A percentile compares a stretch with the other conserved stretches of the same genome.
Conservation (phyloP, 2,113 vertebrate species). For the Odocoileus hemionus region DNA sequence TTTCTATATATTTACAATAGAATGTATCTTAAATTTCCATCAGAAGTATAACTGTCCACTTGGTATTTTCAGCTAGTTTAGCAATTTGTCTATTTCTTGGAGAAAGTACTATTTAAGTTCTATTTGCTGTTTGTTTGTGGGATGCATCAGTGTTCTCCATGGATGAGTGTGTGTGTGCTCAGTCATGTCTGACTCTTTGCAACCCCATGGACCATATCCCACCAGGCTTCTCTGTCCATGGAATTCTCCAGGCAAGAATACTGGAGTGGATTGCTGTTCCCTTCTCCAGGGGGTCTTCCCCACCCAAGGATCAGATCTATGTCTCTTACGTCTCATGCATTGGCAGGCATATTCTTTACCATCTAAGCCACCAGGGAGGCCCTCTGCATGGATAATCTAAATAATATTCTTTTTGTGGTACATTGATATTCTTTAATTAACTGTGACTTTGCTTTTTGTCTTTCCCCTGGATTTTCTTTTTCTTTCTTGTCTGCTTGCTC, state of each 20-base stretch:
- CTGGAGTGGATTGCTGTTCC: neutral
- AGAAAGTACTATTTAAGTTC: neutral
- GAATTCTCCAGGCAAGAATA: neutral
- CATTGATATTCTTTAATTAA: neutral
- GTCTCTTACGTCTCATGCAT: neutral
- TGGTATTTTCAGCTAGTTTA: neutral
- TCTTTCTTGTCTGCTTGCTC: neutral
- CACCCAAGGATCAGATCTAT: neutral
- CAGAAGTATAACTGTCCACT: neutral
- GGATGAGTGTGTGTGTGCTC: neutral
- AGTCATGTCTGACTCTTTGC: neutral
- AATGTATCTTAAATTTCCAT: neutral
- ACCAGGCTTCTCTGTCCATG: neutral
- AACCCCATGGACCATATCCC: neutral
- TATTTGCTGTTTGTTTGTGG: neutral
- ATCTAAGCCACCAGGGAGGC: neutral
- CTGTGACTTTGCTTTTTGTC: neutral
- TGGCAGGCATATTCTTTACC: neutral
- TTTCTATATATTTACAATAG: neutral
- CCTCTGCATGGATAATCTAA: neutral
- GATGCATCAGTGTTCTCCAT: neutral
- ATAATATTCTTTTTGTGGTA: neutral
- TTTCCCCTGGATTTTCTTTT: neutral
- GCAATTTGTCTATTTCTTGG: neutral
- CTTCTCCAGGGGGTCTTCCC: neutral